phyloP scores from a whole-genome alignment of 2,113 vertebrate species.

The Salvelinus namaycush region DNA sequence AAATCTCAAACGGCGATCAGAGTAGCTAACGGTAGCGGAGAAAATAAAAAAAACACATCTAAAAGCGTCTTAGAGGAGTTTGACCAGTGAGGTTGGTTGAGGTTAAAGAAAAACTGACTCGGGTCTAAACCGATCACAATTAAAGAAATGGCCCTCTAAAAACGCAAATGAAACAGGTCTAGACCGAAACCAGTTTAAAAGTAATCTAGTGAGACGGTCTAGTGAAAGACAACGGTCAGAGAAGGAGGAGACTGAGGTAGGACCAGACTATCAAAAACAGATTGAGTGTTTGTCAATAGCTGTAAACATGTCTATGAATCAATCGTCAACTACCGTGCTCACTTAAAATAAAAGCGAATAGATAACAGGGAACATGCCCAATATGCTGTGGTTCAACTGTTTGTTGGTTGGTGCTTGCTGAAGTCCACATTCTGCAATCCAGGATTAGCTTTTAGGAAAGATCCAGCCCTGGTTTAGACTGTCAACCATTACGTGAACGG shows the following conservation, averaged over 20 bases:
- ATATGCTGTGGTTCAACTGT: background rate
- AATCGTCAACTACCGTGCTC: background rate
- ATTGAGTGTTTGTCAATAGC: constrained; percentile 15
- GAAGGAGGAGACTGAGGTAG: constrained; percentile 57
- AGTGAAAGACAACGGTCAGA: constrained; percentile 23
- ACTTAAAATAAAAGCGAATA: too few relatives aligned
- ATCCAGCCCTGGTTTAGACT: background rate
- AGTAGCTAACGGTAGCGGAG: background rate
- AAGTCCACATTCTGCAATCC: background rate
- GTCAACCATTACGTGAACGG: background rate
- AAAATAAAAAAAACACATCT: constrained; percentile 1
- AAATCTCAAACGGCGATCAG: constrained; percentile 3
- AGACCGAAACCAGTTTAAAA: background rate
- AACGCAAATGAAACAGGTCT: background rate
- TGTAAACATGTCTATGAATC: background rate
- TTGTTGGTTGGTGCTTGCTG: background rate
- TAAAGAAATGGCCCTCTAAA: background rate
- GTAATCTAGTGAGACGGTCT: background rate
- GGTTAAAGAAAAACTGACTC: constrained; percentile 5
- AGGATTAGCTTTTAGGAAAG: background rate
- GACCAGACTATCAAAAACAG: constrained; percentile 33
- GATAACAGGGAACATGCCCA: constrained; percentile 2
- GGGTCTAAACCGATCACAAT: constrained; percentile 26
- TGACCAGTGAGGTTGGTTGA: constrained; percentile 7
- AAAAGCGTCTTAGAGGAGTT: background rate